phyloP scores from a whole-genome alignment of 1,140 invertebrate genomes.

The Archegozetes longisetosus region DNA sequence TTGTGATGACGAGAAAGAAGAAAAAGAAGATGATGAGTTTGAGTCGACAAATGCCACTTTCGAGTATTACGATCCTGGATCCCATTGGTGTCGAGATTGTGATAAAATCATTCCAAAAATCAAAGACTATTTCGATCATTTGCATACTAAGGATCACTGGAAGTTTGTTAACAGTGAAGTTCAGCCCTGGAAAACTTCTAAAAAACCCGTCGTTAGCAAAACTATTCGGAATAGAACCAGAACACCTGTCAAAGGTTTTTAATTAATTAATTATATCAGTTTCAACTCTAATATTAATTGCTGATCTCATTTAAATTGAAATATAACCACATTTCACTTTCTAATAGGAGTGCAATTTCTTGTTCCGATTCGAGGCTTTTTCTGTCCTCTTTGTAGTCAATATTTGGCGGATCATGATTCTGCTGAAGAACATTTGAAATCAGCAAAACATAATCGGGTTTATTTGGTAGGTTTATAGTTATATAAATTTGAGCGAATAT shows the following conservation, averaged over 20 bases:
- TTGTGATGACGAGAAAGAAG: background rate
- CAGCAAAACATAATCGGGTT: background rate
- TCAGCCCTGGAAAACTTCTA: background rate
- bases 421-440: background rate
- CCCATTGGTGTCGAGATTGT: background rate
- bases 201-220: background rate
- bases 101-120: background rate
- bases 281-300: background rate
- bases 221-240: background rate
- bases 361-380: background rate
- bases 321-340: background rate
- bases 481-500: background rate
- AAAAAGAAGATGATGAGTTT: background rate
- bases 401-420: background rate
- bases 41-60: background rate
- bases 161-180: background rate
- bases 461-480: background rate
- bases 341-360: background rate
- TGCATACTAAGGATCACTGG: slow-evolving; percentile 2
- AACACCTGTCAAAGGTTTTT: background rate
- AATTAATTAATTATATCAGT: background rate
- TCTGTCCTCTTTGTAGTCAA: background rate
- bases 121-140: background rate
- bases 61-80: background rate
- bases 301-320: background rate